Conservation (phyloP, 92 coral and sea anemone species). For the Porites rus region DNA sequence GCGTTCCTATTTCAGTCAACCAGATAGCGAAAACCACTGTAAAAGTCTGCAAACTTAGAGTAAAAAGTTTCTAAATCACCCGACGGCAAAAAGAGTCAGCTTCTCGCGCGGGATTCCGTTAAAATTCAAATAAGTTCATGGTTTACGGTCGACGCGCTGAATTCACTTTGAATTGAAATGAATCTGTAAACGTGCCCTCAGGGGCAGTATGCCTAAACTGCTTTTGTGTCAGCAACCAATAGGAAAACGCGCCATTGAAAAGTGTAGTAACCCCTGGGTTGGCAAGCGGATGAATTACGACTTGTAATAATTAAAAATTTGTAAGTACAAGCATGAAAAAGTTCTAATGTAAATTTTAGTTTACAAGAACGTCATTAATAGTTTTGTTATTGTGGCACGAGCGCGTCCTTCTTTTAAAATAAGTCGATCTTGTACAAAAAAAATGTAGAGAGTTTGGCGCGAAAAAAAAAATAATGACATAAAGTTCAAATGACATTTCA, state of each 20-base stretch:
- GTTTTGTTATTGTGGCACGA: neutral
- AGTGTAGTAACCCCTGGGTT: neutral
- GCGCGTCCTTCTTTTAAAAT: neutral
- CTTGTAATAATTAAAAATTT: neutral
- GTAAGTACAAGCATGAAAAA: constrained; percentile 7
- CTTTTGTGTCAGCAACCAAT: constrained; percentile 31
- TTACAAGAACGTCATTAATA: neutral
- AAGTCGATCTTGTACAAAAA: neutral
- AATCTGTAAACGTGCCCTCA: constrained; percentile 1
- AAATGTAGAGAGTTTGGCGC: neutral
- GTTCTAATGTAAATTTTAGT: neutral
- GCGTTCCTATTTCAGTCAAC: neutral
- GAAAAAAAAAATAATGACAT: neutral
- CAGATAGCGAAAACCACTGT: neutral
- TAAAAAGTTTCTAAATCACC: neutral
- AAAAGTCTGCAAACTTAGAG: neutral
- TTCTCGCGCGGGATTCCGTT: constrained; percentile 40
- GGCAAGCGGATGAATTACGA: neutral
- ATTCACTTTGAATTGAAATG: constrained; percentile 24
- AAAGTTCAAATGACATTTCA: neutral
- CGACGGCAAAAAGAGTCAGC: neutral
- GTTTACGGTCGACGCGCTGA: constrained; percentile 28
- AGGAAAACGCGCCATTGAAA: constrained; percentile 23
- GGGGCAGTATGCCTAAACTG: neutral
- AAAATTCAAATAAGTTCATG: constrained; percentile 47